Evolutionary conservation across 2,888 invertebrate species (phyloP).

Genomic region (Mycalesis mineus): DNA sequence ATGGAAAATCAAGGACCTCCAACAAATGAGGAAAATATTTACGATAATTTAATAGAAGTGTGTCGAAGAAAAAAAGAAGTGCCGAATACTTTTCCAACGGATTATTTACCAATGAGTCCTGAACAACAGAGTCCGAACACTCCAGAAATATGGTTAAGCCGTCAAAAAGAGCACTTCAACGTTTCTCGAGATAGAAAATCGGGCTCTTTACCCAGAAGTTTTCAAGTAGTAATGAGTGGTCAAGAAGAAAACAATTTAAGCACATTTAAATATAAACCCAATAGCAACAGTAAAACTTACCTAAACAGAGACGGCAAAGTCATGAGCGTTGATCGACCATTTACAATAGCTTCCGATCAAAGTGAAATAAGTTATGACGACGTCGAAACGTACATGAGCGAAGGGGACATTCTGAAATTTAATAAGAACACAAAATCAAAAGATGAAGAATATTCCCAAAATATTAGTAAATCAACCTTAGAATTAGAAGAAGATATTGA

Average conservation of each 20-base stretch:
- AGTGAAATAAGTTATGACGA: constrained; percentile 83
- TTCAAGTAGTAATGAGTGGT: constrained; percentile 81
- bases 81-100: constrained; percentile 44
- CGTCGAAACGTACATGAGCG: constrained; percentile 78
- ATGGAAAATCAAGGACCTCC: constrained; percentile 54
- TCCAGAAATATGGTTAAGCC: constrained; percentile 84
- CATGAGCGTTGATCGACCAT: constrained; percentile 81
- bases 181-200: constrained; percentile 83
- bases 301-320: constrained; percentile 80
- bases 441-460: constrained; percentile 55
- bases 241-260: constrained; percentile 65
- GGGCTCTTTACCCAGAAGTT: constrained; percentile 87
- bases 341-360: constrained; percentile 85
- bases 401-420: constrained; percentile 66
- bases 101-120: constrained; percentile 66
- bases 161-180: constrained; percentile 83
- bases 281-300: constrained; percentile 70
- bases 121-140: constrained; percentile 78
- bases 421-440: constrained; percentile 54
- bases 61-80: constrained; percentile 59
- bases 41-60: constrained; percentile 64
- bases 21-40: constrained; percentile 53
- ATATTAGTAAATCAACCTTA: constrained; percentile 69
- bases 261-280: constrained; percentile 66
- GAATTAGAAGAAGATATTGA: constrained; percentile 74